Evolutionary conservation across 2,888 invertebrate genomes (phyloP), one percentile per base, ranked within the genome.

Genomic region (Antheraea yamamai): DNA sequence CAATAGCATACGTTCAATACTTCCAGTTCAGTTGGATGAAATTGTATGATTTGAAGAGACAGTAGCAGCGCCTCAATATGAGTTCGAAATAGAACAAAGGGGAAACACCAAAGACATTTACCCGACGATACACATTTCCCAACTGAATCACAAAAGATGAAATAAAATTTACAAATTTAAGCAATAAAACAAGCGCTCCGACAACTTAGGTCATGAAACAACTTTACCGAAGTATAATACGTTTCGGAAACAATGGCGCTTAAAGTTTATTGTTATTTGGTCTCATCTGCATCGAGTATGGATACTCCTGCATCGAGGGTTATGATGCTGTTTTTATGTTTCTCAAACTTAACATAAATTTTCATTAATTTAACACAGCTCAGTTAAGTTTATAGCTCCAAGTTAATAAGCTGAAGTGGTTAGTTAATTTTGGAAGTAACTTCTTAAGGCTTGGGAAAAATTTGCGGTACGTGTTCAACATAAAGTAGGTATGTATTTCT

Each of bases 241-340:
- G 30, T 73, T 68, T 81, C 80, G 82, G 82, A 81, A 85, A 87
- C 87, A 84, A 85, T 86, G 84, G 81, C 82, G 82, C 80, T 85
- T 83, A 83, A 84, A 81, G 83, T 87, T 88, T 83, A 88, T 83
- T 84, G 86, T 85, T 85, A 83, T 85, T 68, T 14, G 35, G 18
- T 26, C 55, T 73, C 73, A 68, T 75, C 73, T 73, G 73, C 82
- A 75, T 81, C 79, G 75, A 30, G 75, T 75, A 71, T 76, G 77
- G 77, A 74, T 75, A 78, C 77, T 77, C 78, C 76, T 77, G 77
- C 74, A 77, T 78, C 76, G 77, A 82, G 85, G 84, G 83, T 73
- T 77, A 81, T 85, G 87, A 91, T 88, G 88, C 82, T 85, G 86
- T 88, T 91, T 91, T 90, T 91, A 90, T 92, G 90, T 88, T 86